Conservation (phyloP, 1,140 invertebrate genomes). For the Ostrea denselamellosa region DNA sequence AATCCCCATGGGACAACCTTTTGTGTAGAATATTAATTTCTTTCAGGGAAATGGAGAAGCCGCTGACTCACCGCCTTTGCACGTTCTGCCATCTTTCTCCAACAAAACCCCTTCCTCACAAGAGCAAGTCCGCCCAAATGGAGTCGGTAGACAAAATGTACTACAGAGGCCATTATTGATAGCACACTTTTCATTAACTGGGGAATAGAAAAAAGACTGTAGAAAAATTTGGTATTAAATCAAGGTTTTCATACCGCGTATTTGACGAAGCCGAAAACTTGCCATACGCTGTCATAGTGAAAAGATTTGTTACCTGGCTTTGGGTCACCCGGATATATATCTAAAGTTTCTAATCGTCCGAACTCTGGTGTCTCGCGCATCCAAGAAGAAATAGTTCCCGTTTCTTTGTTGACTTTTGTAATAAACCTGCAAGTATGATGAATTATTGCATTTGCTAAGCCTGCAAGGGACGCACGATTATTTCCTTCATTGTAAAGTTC, state of each 20-base stretch:
- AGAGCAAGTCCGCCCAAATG: conserved; percentile 16
- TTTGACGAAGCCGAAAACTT: too few species aligned
- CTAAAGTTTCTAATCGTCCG: conserved; percentile 14
- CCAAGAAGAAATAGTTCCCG: conserved; percentile 38
- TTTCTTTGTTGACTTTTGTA: conserved; percentile 44
- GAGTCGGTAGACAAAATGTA: conserved; percentile 40
- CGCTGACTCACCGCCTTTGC: conserved; percentile 32
- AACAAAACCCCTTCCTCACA: conserved; percentile 33
- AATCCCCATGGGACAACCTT: not conserved
- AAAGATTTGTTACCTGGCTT: conserved; percentile 7
- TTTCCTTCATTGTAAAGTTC: too few species aligned
- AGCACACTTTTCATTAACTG: conserved; percentile 32
- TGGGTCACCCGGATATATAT: conserved; percentile 10
- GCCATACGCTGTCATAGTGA: not conserved
- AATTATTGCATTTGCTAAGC: too few species aligned
- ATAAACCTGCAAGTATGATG: conserved; percentile 20
- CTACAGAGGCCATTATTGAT: conserved; percentile 41
- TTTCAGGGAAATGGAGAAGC: not conserved
- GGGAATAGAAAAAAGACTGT: not conserved
- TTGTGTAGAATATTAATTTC: not conserved
- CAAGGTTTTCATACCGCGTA: too few species aligned
- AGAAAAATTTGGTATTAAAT: too few species aligned
- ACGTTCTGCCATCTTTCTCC: conserved; percentile 39
- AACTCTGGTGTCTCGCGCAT: conserved; percentile 38
- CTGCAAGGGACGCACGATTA: too few species aligned